These are phyloP conservation scores for Clarias gariepinus DNA, from an alignment of 2,113 vertebrate species.

Conservation along the genomic window DNA sequence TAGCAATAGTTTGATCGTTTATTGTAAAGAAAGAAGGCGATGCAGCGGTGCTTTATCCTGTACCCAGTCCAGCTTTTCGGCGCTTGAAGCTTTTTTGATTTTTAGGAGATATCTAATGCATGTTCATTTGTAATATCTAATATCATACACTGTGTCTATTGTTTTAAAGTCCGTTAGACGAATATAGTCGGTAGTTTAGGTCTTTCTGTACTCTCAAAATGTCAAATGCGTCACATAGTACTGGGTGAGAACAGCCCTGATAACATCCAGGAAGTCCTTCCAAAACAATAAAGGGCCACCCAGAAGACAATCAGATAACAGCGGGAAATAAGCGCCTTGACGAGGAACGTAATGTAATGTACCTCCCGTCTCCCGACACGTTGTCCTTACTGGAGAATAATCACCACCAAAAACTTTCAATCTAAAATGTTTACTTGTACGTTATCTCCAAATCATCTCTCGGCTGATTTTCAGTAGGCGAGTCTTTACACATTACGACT, in stretches of 20 bases:
- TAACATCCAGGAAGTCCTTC: constrained; percentile 70
- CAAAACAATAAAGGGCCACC: constrained; percentile 65
- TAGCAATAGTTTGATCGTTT: no score
- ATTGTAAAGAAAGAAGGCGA: no score
- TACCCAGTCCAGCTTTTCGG: neutral
- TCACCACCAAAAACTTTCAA: neutral
- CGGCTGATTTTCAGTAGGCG: neutral
- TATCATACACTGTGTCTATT: neutral
- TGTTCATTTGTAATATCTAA: neutral
- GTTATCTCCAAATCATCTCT: neutral
- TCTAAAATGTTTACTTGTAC: neutral
- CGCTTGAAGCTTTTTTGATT: neutral
- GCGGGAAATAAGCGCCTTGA: constrained; percentile 54
- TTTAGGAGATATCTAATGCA: no score
- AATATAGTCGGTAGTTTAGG: neutral
- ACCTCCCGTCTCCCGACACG: neutral
- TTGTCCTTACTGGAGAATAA: neutral
- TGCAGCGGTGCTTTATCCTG: neutral
- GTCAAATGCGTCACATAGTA: neutral
- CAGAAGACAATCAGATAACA: constrained; percentile 65
- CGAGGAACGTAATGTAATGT: neutral
- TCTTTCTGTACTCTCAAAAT: neutral
- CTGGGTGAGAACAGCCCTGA: constrained; percentile 66
- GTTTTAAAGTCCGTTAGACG: neutral
- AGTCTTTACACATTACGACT: neutral